A percentile compares a stretch with the other conserved stretches of the same genome.
Evolutionary conservation across 2,797 vertebrate genomes (phyloP).

Genomic region (Salmo trutta): DNA sequence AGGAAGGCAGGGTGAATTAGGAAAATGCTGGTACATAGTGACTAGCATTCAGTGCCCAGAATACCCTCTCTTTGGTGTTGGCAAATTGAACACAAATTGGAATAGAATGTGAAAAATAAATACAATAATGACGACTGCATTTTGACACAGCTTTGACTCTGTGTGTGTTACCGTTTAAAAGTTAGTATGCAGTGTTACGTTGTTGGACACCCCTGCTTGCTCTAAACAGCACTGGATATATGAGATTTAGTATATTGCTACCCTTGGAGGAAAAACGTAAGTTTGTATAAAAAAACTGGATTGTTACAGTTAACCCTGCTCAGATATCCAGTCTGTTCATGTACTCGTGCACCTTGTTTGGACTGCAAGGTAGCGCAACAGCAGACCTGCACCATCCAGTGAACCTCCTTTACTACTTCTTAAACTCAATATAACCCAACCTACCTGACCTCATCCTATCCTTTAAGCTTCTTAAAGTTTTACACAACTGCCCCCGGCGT

Average conservation of each 20-base stretch:
- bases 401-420: constrained; percentile 27
- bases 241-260: no score
- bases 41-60: constrained; percentile 71
- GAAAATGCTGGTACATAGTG: constrained; percentile 76
- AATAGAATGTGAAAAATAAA: constrained; percentile 60
- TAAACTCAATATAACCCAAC: constrained; percentile 47
- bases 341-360: no score
- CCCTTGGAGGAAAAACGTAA: no score
- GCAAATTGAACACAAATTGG: constrained; percentile 58
- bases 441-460: constrained; percentile 42
- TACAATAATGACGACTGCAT: constrained; percentile 56
- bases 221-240: no score
- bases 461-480: constrained; percentile 32
- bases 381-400: neutral
- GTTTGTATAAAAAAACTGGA: neutral
- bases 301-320: neutral
- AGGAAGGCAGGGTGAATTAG: constrained; percentile 61
- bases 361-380: neutral
- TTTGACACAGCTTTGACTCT: constrained; percentile 27
- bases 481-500: constrained; percentile 48
- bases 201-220: no score
- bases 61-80: constrained; percentile 75
- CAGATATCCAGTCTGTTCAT: neutral
- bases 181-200: no score
- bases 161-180: neutral